Conservation (phyloP, 2,113 vertebrate genomes). For the Martes martes region DNA sequence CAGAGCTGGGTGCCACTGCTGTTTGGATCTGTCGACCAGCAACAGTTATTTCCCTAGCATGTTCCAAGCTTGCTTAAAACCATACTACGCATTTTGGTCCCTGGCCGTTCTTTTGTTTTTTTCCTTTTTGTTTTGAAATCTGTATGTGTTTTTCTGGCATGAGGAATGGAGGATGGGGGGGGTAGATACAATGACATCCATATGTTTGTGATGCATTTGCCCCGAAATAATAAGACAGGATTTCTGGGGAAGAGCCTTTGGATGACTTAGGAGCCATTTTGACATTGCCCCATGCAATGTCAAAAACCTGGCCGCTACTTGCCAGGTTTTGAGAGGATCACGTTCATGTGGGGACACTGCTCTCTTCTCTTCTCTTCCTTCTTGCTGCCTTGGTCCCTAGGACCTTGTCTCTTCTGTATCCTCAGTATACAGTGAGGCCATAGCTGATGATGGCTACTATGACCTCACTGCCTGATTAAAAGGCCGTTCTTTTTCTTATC, state of each 20-base stretch:
- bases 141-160: conserved; percentile 40
- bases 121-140: conserved; percentile 49
- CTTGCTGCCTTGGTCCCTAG: neutral
- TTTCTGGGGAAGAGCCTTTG: neutral
- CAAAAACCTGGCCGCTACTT: neutral
- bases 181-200: conserved; percentile 52
- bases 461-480: neutral
- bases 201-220: conserved; percentile 33
- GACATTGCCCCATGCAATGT: neutral
- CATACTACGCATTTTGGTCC: neutral
- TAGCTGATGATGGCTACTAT: neutral
- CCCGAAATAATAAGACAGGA: conserved; percentile 6
- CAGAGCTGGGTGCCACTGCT: conserved; percentile 27
- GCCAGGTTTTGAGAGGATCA: neutral
- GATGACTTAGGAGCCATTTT: neutral
- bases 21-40: conserved; percentile 36
- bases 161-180: conserved; percentile 21
- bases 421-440: neutral
- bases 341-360: neutral
- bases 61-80: conserved; percentile 24
- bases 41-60: neutral
- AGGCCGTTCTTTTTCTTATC: neutral
- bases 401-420: neutral
- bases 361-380: neutral
- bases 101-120: neutral